Conservation (phyloP, 2,113 vertebrate genomes). For the Tautogolabrus adspersus region DNA sequence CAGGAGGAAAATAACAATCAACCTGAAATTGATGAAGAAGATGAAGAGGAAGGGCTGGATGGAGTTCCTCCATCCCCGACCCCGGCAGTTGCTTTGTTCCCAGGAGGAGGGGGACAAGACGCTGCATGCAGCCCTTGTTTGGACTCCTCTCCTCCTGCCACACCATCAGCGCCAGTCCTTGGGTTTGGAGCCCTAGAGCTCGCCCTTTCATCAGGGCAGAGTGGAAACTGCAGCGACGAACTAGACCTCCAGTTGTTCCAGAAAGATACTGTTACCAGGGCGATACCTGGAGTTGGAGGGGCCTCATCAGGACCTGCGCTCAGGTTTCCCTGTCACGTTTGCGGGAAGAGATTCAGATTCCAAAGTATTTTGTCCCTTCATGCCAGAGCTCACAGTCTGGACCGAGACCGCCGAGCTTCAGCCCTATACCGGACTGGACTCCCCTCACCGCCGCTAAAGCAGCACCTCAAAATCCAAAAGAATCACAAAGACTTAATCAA, state of each 20-base stretch:
- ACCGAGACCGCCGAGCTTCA: slow-evolving; percentile 81
- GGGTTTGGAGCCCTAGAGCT: slow-evolving; percentile 82
- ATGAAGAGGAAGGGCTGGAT: slow-evolving; percentile 69
- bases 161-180: slow-evolving; percentile 69
- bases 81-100: slow-evolving; percentile 81
- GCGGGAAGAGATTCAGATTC: slow-evolving; percentile 93
- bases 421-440: slow-evolving; percentile 67
- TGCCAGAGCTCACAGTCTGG: slow-evolving; percentile 88
- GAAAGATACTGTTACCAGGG: slow-evolving; percentile 80
- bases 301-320: slow-evolving; percentile 75
- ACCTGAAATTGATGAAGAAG: slow-evolving; percentile 64
- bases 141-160: slow-evolving; percentile 77
- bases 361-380: slow-evolving; percentile 95
- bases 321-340: slow-evolving; percentile 90
- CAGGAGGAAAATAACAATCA: slow-evolving; percentile 56
- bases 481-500: slow-evolving; percentile 65
- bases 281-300: slow-evolving; percentile 64
- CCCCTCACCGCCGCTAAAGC: slow-evolving; percentile 73
- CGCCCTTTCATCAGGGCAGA: slow-evolving; percentile 80
- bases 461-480: slow-evolving; percentile 81
- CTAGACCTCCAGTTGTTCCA: slow-evolving; percentile 92
- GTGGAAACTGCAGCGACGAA: slow-evolving; percentile 85
- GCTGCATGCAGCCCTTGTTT: slow-evolving; percentile 70
- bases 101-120: slow-evolving; percentile 71
- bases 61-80: slow-evolving; percentile 76